Conservation (phyloP, 2,888 invertebrate genomes). For the Tenthredo livida region DNA sequence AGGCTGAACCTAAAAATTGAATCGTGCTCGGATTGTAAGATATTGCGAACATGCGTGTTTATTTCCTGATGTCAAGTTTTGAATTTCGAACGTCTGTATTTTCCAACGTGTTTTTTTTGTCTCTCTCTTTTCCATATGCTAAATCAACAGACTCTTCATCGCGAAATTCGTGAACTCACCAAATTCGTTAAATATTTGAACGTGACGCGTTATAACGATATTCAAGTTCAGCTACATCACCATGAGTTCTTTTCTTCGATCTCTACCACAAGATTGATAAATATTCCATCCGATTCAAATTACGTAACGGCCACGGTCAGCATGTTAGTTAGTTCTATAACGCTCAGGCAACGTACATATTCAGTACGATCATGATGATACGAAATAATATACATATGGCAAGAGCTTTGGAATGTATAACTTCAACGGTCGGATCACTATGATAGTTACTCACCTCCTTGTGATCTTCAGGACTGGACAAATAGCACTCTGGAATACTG, state of each 20-base stretch:
- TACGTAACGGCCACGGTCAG: neutral
- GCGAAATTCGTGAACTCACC: neutral
- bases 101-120: neutral
- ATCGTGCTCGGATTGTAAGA: too few relatives aligned
- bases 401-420: too few relatives aligned
- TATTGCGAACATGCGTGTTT: too few relatives aligned
- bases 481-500: constrained; percentile 55
- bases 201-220: neutral
- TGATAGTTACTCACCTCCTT: constrained; percentile 57
- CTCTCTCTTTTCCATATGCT: neutral
- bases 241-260: neutral
- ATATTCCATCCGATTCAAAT: neutral
- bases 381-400: neutral
- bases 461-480: constrained; percentile 17
- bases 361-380: neutral
- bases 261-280: neutral
- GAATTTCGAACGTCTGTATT: neutral
- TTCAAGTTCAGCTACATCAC: neutral
- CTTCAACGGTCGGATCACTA: neutral
- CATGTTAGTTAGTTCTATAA: neutral
- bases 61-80: neutral
- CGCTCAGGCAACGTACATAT: neutral
- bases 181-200: neutral
- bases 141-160: neutral
- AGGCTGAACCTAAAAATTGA: too few relatives aligned